Conservation (phyloP, 2,888 invertebrate species). For the Eupithecia tripunctaria region DNA sequence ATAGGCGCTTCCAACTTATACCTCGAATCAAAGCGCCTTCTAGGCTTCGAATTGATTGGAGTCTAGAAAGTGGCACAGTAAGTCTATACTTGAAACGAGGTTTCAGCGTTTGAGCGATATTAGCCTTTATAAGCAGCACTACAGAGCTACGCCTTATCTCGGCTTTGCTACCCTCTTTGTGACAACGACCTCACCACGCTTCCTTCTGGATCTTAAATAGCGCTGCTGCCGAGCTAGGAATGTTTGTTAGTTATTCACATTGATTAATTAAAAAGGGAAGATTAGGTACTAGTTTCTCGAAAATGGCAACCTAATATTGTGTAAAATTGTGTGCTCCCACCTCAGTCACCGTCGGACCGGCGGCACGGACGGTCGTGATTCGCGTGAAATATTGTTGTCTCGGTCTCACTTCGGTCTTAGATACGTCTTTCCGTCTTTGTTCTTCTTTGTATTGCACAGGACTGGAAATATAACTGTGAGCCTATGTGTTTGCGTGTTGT, state of each 20-base stretch:
- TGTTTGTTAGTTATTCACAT: not conserved
- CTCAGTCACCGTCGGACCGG: no score
- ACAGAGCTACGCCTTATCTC: conserved; percentile 44
- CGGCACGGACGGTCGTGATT: no score
- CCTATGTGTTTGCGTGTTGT: no score
- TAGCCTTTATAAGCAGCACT: conserved; percentile 18
- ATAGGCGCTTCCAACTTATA: not conserved
- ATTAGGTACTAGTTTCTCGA: no score
- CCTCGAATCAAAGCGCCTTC: not conserved
- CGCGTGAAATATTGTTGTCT: no score
- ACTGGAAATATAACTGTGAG: no score
- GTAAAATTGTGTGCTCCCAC: no score
- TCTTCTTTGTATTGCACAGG: no score
- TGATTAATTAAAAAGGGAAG: no score
- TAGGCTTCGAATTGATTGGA: conserved; percentile 1
- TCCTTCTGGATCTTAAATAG: conserved; percentile 45
- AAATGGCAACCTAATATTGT: no score
- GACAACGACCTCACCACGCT: conserved; percentile 38
- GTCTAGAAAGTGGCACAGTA: conserved; percentile 8
- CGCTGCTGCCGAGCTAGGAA: conserved; percentile 34
- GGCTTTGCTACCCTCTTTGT: conserved; percentile 44
- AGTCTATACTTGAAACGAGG: conserved; percentile 16
- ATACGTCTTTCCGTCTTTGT: no score
- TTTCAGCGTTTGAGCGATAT: conserved; percentile 10
- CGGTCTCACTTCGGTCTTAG: no score